These are phyloP conservation scores for Neomorphus geoffroyi DNA, from an alignment of 2,797 vertebrate genomes.

Conservation along the genomic window DNA sequence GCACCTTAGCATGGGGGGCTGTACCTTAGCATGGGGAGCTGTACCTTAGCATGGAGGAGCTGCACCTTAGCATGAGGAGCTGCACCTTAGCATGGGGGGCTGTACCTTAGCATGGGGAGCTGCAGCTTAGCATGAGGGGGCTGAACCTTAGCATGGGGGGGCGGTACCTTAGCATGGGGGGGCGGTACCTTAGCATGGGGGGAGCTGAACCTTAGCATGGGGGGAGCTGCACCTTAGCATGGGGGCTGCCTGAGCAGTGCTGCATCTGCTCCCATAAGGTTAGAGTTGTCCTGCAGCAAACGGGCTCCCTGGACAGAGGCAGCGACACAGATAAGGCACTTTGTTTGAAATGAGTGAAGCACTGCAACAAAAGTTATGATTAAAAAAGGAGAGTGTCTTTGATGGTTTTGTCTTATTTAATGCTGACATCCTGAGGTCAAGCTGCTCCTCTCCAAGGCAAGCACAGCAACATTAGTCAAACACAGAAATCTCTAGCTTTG, in stretches of 20 bases:
- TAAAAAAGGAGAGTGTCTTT: not conserved
- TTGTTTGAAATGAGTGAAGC: not conserved
- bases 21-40: too few species aligned
- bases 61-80: too few species aligned
- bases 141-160: too few species aligned
- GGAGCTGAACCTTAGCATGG: too few species aligned
- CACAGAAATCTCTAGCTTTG: slow-evolving; percentile 32
- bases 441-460: slow-evolving; percentile 32
- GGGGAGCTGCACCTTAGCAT: too few species aligned
- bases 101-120: too few species aligned
- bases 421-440: slow-evolving; percentile 67
- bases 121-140: too few species aligned
- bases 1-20: not conserved
- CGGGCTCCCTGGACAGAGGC: not conserved
- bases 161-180: too few species aligned
- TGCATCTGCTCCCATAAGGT: not conserved
- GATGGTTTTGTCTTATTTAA: slow-evolving; percentile 67
- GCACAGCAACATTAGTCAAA: slow-evolving; percentile 50
- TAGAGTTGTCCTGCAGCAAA: not conserved
- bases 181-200: too few species aligned
- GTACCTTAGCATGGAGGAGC: too few species aligned
- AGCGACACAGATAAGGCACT: not conserved
- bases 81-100: too few species aligned
- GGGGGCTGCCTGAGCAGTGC: not conserved
- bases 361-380: accelerated